Base-by-base conservation (phyloP, 1,140 invertebrate genomes). In the Pogonomyrmex californicus region DNA sequence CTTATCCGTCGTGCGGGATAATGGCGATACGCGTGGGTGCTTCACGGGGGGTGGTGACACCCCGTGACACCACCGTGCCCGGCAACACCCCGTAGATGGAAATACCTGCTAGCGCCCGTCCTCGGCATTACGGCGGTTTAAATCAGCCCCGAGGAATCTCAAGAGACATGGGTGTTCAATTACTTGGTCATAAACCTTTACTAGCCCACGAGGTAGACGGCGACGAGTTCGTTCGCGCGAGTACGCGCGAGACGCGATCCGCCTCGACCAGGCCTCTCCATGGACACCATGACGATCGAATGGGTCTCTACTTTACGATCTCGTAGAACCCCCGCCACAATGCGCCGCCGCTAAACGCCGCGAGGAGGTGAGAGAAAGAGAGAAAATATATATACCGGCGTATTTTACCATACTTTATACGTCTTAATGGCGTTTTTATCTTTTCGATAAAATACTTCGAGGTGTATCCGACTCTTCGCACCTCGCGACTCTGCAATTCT, bases 161-260 rank as follows among this genome's bases (percentile, higher is more conserved):
- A 82, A 88, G 83, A 88, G 87, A 91, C 90, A 91, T 85, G 90
- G 91, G 92, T 93, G 92, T 93, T 93, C 91, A 92, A 93, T 93
- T 93, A 93, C 92, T 85, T 86, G 91, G 88, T 89, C 92, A 88
- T 93, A 93, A 93, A 93, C 90, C 90, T 92, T 87, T 88, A 88
- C 89, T 91, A 90, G 88, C 90, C 91, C 83, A 91, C 90, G 85
- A 88, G 62, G 86, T 86, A 87, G 86, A 87, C 79, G 56, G 51
- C 88, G 89, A 90, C 89, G 89, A 89, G 89, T 87, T 65, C 41
- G 89, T 90, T 89, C 76, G 88, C 86, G 86, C 88, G 87, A 51
- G 60, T 44, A 58, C 88, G 63, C 66, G 78, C 85, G 71, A 77
- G 60, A 56, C 86, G 79, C 88, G 86, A 87, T 89, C 88, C 71